Percentiles rank a stretch among this genome's conserved stretches.
Conservation (phyloP, 2,113 vertebrate species). For the Etia nguti region DNA sequence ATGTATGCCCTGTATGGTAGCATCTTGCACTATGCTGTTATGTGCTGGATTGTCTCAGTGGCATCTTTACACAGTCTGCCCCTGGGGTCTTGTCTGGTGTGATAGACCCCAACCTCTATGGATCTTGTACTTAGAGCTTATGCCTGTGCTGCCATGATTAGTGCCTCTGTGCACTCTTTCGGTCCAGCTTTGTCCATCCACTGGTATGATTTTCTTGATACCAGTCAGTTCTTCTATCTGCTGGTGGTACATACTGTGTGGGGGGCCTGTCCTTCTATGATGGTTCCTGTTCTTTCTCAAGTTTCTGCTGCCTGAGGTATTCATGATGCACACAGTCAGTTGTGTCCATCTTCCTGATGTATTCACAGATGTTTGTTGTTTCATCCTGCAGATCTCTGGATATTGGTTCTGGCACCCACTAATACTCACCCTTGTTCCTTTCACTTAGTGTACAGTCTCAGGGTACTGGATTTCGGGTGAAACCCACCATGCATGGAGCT, state of each 20-base stretch:
- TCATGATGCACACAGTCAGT: neutral
- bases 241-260: neutral
- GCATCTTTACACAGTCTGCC: neutral
- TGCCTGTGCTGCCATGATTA: neutral
- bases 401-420: neutral
- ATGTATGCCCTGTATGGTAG: neutral
- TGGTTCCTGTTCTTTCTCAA: neutral
- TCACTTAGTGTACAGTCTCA: neutral
- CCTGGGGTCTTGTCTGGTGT: neutral
- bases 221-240: neutral
- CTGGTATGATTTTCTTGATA: neutral
- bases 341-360: neutral
- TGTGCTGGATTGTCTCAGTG: fast-evolving
- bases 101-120: neutral
- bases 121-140: neutral
- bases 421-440: neutral
- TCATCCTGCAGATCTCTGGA: neutral
- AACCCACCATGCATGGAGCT: neutral
- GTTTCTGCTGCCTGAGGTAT: neutral
- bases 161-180: neutral
- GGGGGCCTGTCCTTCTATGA: neutral
- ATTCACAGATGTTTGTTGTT: neutral
- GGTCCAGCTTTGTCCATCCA: neutral
- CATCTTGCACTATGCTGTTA: neutral
- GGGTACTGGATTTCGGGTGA: neutral